Percentiles rank a stretch among this genome's conserved stretches.
Conservation (phyloP, 2,888 invertebrate species). For the Sclerodermus sp. region DNA sequence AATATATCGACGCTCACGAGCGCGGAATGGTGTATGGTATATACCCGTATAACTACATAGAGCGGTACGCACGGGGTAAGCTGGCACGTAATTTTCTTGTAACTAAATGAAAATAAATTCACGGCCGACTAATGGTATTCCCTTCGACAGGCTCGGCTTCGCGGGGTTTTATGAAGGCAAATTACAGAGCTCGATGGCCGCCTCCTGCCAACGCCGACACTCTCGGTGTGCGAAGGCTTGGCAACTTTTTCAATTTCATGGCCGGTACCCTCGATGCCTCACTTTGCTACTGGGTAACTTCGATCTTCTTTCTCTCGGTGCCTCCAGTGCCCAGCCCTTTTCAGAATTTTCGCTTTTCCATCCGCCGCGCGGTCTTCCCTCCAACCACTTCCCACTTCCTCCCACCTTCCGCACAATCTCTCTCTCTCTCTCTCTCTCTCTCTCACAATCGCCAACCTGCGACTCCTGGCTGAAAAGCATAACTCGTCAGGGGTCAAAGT, state of each 20-base stretch:
- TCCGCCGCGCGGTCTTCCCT: not conserved
- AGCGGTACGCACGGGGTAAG: constrained; percentile 10
- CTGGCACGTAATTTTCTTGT: constrained; percentile 43
- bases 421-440: too few species aligned
- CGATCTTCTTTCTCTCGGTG: too few species aligned
- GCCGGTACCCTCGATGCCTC: constrained; percentile 5
- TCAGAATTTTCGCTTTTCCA: not conserved
- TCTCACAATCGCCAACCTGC: too few species aligned
- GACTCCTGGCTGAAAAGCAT: too few species aligned
- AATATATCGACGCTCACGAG: constrained; percentile 32
- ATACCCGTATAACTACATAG: not conserved
- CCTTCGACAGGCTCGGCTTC: constrained; percentile 31
- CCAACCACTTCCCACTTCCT: too few species aligned
- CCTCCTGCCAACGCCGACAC: constrained; percentile 48
- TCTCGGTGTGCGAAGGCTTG: constrained; percentile 35
- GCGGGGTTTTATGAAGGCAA: constrained; percentile 53
- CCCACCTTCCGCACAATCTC: constrained; percentile 2
- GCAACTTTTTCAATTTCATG: constrained; percentile 43
- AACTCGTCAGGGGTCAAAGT: too few species aligned
- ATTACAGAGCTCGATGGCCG: constrained; percentile 54
- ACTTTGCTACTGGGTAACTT: too few species aligned
- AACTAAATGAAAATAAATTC: constrained; percentile 55
- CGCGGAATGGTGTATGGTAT: constrained; percentile 24
- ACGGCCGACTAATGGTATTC: constrained; percentile 39
- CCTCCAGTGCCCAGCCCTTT: not conserved